Base-by-base conservation (phyloP, 2,888 invertebrate species). In the Scaptomyza polygonia region DNA sequence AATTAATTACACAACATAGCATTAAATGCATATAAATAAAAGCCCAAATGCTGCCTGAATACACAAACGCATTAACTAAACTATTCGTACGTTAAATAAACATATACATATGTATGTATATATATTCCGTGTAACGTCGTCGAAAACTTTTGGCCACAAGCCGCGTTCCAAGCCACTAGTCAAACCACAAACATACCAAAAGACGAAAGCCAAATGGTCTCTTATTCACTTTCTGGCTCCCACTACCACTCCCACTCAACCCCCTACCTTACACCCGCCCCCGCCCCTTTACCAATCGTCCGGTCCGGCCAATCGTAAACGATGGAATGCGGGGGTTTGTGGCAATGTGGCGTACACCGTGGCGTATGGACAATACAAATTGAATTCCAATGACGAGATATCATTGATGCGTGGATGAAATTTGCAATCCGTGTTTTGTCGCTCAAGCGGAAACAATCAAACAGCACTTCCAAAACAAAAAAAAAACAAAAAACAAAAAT, bases 321-420 rank as follows among this genome's bases (percentile, higher is more conserved):
- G 53, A 58, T 40, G 51, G 57, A 66, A 61, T 66, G 61, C 16
- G 72, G 48, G 66, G 48, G 66, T 42, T 59, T 67, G 72, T 51
- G 73, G 73, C 48, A 40, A 42, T 59, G 55, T 43, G 59, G 51
- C 62, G 59, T 68, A 66, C 62, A 51, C 14, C 49, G 56, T 25
- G 66, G 79, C 57, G 51, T 63, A 69, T 68, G 78, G 68, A 72
- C 82, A 85, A 85, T 82, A 70, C 88, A 87, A 82, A 87, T 87
- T 85, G 82, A 82, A 82, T 87, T 85, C 66, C 82, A 85, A 82
- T 82, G 82, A 85, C 88, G 86, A 78, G 88, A 68, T 87, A 79
- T 82, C 86, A 82, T 64, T 82, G 86, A 85, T 87, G 86, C 88
- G 88, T 87, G 82, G 67, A 72, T 71, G 79, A 85, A 82, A 87